Evolutionary conservation across 2,113 vertebrate species (phyloP), one percentile per base, ranked within the genome.

Genomic region (Cathartes aura): DNA sequence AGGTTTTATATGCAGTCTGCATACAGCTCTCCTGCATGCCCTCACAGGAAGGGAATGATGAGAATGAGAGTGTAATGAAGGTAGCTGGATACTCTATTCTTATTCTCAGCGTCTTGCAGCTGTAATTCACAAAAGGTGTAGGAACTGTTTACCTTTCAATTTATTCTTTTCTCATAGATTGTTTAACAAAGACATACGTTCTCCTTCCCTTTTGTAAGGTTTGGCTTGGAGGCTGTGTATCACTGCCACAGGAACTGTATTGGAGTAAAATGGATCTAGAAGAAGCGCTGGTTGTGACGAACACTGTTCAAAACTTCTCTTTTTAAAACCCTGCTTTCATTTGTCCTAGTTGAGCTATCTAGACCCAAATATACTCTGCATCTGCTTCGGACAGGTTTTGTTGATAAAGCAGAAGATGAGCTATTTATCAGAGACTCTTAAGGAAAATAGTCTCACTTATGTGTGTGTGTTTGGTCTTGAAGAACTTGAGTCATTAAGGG

Each of bases 361-460:
- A 75, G 63, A 81, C 42, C 45, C 74, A 81, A 73, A 58, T 56
- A 70, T 17, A 24, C 40, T 70, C 24, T 90, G 24, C 59, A 36
- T 89, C 63, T 89, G 42, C 78, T 87, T 91, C 79, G 75, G 74
- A 70, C 72, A 50, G 60, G 63, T 83, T 90, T 89, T 93, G 68
- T 89, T 96, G 93, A 36, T 89, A 82, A 82, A 93, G 93, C 22
- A 74, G 45, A 95, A 81, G 47, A 91, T 47, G 45, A 91, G 67
- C 45, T 89, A 66, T 92, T 96, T 96, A 62, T 86, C 80, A 70
- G 74, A 85, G 58, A 90, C 67, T 73, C 34, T 66, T 82, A 52
- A 68, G 42, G 73, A 93, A 76, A 84, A 71, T 45, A 70, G 29
- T 74, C 50, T 86, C 19, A 9, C 29, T 79, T 34, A 3, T 18